Percentiles rank a stretch among this genome's conserved stretches.
Conservation (phyloP, 2,797 vertebrate species). For the Heterohyrax brucei region DNA sequence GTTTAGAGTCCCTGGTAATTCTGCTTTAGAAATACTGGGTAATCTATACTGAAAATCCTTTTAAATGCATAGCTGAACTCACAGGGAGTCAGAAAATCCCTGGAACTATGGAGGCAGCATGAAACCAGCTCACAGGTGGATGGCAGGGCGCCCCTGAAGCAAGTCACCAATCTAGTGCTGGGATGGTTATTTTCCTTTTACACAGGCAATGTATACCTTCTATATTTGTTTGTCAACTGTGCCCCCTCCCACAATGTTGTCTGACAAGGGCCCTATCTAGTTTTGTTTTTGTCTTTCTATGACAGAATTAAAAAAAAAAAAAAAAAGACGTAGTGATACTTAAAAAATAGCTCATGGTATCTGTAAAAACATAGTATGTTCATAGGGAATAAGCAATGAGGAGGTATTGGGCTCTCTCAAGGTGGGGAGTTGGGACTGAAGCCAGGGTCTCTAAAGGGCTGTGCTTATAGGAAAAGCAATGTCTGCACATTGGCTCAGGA, state of each 20-base stretch:
- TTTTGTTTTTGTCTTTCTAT: too few species aligned
- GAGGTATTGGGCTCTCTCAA: background rate
- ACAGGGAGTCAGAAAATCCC: background rate
- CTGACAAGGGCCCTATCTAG: too few species aligned
- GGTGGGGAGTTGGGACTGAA: too few species aligned
- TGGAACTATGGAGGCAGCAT: too few species aligned
- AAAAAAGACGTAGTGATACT: too few species aligned
- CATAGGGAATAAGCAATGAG: background rate
- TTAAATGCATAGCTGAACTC: background rate
- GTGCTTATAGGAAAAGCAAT: background rate
- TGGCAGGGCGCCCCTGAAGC: background rate
- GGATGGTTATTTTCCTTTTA: too few species aligned
- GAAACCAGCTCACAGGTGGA: background rate
- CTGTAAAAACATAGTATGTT: background rate
- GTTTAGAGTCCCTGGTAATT: background rate
- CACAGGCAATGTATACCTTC: too few species aligned
- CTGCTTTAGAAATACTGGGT: background rate
- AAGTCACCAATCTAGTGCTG: background rate
- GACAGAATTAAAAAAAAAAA: too few species aligned
- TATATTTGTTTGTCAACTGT: too few species aligned
- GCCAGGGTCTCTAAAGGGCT: fast-evolving
- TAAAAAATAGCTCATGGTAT: too few species aligned
- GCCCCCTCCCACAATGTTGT: too few species aligned
- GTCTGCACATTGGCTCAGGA: background rate
- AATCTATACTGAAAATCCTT: too few species aligned